A percentile compares a stretch with the other conserved stretches of the same genome.
These are phyloP conservation scores for Mesorhabditis spiculigera DNA, from an alignment of 2,888 invertebrate species.

Conservation along the genomic window DNA sequence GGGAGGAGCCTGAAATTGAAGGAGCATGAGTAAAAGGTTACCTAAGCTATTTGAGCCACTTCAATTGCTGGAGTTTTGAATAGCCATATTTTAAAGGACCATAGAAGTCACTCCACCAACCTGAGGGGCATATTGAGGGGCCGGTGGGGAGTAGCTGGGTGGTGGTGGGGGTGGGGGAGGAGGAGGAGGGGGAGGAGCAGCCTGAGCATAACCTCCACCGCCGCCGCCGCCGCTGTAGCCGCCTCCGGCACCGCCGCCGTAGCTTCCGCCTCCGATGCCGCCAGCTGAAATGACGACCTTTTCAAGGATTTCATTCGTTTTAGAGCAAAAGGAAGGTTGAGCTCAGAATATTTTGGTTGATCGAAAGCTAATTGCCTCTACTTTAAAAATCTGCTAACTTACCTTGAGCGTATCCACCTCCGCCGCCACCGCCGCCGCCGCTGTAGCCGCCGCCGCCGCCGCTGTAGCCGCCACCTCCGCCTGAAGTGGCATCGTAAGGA, in stretches of 20 bases:
- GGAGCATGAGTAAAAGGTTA: no score
- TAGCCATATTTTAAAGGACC: no score
- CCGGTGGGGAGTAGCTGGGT: not conserved
- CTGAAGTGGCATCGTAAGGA: no score
- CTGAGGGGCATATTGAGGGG: not conserved
- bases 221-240: not conserved
- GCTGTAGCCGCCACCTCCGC: no score
- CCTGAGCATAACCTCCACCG: not conserved
- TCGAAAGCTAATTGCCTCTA: no score
- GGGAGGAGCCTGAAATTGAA: not conserved
- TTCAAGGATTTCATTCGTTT: not conserved
- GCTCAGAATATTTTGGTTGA: not conserved
- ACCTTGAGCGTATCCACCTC: not conserved
- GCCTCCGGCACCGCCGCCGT: not conserved
- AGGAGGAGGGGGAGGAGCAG: not conserved
- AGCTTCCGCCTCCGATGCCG: not conserved
- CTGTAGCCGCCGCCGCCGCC: not conserved
- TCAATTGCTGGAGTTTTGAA: no score
- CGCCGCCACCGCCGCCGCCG: no score
- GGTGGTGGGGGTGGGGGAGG: slow-evolving; percentile 5
- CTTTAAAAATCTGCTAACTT: not conserved
- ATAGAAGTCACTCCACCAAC: no score
- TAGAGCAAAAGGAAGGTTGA: not conserved
- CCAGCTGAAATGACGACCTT: not conserved
- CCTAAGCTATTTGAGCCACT: no score